Base-by-base conservation (phyloP, 1,140 invertebrate genomes). In the Sycophila sp. region DNA sequence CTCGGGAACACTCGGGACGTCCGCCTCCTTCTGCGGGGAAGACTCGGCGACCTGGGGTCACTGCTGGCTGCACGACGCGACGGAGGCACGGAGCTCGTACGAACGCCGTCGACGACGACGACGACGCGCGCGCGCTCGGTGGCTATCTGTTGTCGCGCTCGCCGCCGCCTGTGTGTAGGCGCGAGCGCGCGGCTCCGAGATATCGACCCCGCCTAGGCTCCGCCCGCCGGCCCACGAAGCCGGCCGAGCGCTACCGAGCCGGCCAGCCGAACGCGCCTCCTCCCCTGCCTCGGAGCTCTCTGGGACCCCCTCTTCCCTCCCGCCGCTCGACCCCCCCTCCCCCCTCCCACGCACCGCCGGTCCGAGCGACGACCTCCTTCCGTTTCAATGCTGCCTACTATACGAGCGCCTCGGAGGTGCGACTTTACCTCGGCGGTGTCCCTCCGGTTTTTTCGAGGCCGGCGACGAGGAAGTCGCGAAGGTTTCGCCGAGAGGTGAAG, bases 201-300 rank as follows among this genome's bases (percentile, higher is more conserved):
- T 84, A 84, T 84, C 83, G 83, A 84, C 83, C 83, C 83, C 83
- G 83, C 83, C 83, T 84, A 83, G 81, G 81, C 81, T 80, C 83
- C 83, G 83, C 83, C 83, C 80, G 82, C 75, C 75, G 67, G 49
- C 38, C n/a, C 24, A 66, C 78, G 78, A 77, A 15, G 26, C 0
- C 7, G 1, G 2, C 74, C 77, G 77, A 77, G 10, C 19, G 8
- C 4, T 4, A 19, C 62, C 77, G 78, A 80, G 60, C 53, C 40
- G 10, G 15, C 38, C 47, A 34, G 36, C 68, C 47, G 55, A 45
- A 40, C 53, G 19, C 32, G 58, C 32, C 49, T 62, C 47, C 51
- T 53, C 42, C 56, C 53, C 49, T 47, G 19, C 53, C 32, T 63
- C 24, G 15, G 19, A 42, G 17, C 47, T 45, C 51, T 11, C 28